phyloP scores from a whole-genome alignment of 2,888 invertebrate genomes.

The Platynereis dumerilii region DNA sequence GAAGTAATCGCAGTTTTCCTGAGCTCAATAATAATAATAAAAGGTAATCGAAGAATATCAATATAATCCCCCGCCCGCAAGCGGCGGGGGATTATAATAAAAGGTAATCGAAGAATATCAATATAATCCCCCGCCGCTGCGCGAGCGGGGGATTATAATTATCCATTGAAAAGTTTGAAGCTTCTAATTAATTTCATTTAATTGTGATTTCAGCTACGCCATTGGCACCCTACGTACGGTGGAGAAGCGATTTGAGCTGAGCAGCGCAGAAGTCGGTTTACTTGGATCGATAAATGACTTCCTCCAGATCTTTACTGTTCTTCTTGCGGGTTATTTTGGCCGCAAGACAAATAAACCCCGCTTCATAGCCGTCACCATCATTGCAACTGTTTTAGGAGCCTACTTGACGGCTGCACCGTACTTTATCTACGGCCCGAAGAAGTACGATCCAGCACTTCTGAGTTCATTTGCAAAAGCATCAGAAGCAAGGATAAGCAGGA shows the following conservation, averaged over 20 bases:
- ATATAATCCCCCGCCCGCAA: no score
- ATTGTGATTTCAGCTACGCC: background rate
- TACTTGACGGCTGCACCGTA: conserved; percentile 29
- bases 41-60: no score
- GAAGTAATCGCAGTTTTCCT: no score
- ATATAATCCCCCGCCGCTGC: no score
- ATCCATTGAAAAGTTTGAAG: no score
- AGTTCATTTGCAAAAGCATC: no score
- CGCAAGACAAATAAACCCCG: conserved; percentile 34
- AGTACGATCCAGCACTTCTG: background rate
- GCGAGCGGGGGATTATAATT: no score
- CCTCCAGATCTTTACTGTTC: conserved; percentile 31
- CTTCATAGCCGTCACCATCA: conserved; percentile 22
- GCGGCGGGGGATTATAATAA: no score
- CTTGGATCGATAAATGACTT: conserved; percentile 33
- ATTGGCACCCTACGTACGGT: conserved; percentile 35
- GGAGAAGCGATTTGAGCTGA: conserved; percentile 37
- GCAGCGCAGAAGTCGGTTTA: conserved; percentile 35
- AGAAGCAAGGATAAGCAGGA: no score
- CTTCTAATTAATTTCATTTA: no score
- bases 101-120: no score
- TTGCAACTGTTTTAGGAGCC: conserved; percentile 25
- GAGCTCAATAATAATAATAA: no score
- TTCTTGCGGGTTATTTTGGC: conserved; percentile 37
- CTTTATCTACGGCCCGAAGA: conserved; percentile 12